A percentile compares a stretch with the other conserved stretches of the same genome.
These are phyloP conservation scores for Drosophila paulistorum DNA, from an alignment of 1,140 invertebrate species.

Conservation along the genomic window DNA sequence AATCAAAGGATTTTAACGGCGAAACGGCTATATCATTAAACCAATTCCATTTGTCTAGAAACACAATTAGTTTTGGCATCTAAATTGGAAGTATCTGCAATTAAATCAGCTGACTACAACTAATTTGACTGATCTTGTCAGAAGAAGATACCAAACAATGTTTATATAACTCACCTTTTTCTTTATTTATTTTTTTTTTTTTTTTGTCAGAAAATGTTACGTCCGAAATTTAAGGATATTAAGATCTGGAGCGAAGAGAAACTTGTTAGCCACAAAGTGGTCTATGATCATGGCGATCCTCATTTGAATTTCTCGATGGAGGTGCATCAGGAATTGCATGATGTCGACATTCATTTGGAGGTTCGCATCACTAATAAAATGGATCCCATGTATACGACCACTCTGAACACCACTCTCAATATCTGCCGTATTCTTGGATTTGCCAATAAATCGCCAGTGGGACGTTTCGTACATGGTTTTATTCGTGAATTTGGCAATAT, in stretches of 20 bases:
- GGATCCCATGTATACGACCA: slow-evolving; percentile 59
- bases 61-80: too few relatives aligned
- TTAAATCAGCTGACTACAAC: too few relatives aligned
- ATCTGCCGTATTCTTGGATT: slow-evolving; percentile 66
- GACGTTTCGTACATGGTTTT: slow-evolving; percentile 60
- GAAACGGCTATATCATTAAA: too few relatives aligned
- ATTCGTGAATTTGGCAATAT: slow-evolving; percentile 72
- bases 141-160: too few relatives aligned
- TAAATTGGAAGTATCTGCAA: too few relatives aligned
- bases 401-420: slow-evolving; percentile 66
- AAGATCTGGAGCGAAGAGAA: slow-evolving; percentile 78
- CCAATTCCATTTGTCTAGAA: too few relatives aligned
- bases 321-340: slow-evolving; percentile 65
- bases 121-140: too few relatives aligned
- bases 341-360: slow-evolving; percentile 68
- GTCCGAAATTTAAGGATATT: slow-evolving; percentile 70
- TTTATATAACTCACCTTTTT: too few relatives aligned
- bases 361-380: slow-evolving; percentile 59
- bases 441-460: slow-evolving; percentile 67
- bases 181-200: too few relatives aligned
- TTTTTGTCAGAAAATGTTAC: slow-evolving; percentile 70
- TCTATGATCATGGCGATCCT: slow-evolving; percentile 65
- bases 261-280: slow-evolving; percentile 61
- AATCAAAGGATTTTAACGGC: too few relatives aligned
- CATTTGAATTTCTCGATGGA: slow-evolving; percentile 74